Conservation (phyloP, 2,113 vertebrate species). For the Ammodramus savannarum region DNA sequence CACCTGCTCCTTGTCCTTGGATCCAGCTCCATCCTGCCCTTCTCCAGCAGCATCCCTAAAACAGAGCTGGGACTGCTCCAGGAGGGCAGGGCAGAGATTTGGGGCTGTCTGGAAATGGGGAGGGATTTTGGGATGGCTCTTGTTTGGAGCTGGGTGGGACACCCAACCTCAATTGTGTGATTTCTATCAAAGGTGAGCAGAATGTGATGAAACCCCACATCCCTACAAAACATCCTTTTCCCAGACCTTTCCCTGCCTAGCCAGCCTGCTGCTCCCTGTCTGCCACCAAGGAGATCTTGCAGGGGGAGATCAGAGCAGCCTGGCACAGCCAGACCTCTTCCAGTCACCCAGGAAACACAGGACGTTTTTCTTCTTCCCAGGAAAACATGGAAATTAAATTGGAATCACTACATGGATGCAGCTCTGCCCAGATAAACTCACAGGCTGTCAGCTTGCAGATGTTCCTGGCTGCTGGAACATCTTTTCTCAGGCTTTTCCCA, state of each 20-base stretch:
- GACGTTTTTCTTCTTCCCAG: neutral
- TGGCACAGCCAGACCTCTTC: slow-evolving; percentile 6
- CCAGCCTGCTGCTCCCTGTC: neutral
- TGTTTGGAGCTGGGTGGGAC: neutral
- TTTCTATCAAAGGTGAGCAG: neutral
- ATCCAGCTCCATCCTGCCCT: neutral
- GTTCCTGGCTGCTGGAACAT: neutral
- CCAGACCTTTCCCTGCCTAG: neutral
- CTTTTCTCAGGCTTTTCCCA: neutral
- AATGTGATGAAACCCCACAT: neutral
- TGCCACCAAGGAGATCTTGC: neutral
- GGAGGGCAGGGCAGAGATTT: neutral
- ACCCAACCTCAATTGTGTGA: neutral
- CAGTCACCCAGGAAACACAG: slow-evolving; percentile 38
- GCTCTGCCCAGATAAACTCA: slow-evolving; percentile 18
- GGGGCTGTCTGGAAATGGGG: neutral
- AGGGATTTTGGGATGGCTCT: neutral
- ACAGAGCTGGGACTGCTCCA: neutral
- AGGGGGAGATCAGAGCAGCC: slow-evolving; percentile 6
- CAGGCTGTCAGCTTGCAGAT: slow-evolving; percentile 38
- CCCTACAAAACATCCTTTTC: neutral
- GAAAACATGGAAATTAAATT: slow-evolving; percentile 46
- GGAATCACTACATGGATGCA: neutral
- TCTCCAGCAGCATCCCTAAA: neutral
- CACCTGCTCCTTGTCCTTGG: slow-evolving; percentile 14